Evolutionary conservation across 2,113 vertebrate species (phyloP).

Genomic region (Chrysochloris asiatica): DNA sequence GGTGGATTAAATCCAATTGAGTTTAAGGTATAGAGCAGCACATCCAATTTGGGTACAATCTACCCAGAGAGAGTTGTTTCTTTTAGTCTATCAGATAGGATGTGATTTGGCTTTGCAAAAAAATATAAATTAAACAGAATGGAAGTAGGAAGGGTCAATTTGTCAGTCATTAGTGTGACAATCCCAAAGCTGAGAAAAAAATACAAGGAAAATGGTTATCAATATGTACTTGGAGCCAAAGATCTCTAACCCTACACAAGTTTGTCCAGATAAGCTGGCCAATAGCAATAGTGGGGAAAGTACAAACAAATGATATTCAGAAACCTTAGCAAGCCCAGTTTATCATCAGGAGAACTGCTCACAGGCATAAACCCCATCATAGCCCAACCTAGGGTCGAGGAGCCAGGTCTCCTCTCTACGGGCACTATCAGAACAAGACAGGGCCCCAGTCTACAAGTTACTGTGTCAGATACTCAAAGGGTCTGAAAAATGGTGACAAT

Average conservation of each 20-base stretch:
- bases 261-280: not conserved
- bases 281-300: not conserved
- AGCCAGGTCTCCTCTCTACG: not conserved
- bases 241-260: not conserved
- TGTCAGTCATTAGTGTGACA: not conserved
- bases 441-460: not conserved
- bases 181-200: fast-evolving
- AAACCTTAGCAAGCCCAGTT: not conserved
- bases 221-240: not conserved
- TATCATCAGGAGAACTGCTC: not conserved
- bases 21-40: not conserved
- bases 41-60: not conserved
- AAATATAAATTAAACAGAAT: not conserved
- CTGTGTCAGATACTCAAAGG: not conserved
- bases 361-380: not conserved
- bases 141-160: not conserved
- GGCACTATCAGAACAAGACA: not conserved
- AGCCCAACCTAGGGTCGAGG: not conserved
- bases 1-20: not conserved
- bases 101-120: not conserved
- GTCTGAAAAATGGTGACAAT: not conserved
- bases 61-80: not conserved
- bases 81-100: not conserved
- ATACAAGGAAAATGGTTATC: not conserved
- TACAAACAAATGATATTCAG: not conserved